These are phyloP conservation scores for Diorhabda elongata DNA, from an alignment of 1,140 invertebrate species.

Conservation along the genomic window DNA sequence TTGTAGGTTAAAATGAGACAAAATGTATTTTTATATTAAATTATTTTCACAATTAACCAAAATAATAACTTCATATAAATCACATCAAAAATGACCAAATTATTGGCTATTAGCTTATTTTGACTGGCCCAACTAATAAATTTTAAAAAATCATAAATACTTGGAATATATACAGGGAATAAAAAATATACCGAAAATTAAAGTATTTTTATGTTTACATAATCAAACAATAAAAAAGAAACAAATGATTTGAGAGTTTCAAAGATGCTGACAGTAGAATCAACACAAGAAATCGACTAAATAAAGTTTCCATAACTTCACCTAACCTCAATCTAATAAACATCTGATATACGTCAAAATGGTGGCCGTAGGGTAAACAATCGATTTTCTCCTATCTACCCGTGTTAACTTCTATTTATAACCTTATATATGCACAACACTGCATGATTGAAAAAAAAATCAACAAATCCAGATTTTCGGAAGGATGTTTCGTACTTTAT, in stretches of 20 bases:
- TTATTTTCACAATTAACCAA: constrained; percentile 13
- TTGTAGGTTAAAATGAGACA: no score
- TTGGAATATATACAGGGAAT: constrained; percentile 1
- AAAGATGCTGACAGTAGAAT: neutral
- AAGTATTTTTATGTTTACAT: neutral
- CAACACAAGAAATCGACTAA: no score
- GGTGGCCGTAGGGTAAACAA: no score
- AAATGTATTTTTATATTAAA: neutral
- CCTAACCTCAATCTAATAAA: no score
- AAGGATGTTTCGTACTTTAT: neutral
- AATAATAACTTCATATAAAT: constrained; percentile 6
- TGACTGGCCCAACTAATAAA: neutral
- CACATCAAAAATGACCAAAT: neutral
- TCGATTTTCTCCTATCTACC: no score
- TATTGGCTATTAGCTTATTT: neutral
- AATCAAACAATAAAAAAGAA: neutral
- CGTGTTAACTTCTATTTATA: no score
- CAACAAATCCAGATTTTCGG: no score
- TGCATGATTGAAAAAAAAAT: no score
- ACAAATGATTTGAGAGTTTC: neutral
- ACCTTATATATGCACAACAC: no score
- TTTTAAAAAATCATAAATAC: neutral
- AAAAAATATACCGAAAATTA: neutral
- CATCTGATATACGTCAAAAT: no score
- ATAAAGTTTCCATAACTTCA: no score